These are phyloP conservation scores for Gallinago nigripennis DNA, from an alignment of 2,797 vertebrate species.

Conservation along the genomic window DNA sequence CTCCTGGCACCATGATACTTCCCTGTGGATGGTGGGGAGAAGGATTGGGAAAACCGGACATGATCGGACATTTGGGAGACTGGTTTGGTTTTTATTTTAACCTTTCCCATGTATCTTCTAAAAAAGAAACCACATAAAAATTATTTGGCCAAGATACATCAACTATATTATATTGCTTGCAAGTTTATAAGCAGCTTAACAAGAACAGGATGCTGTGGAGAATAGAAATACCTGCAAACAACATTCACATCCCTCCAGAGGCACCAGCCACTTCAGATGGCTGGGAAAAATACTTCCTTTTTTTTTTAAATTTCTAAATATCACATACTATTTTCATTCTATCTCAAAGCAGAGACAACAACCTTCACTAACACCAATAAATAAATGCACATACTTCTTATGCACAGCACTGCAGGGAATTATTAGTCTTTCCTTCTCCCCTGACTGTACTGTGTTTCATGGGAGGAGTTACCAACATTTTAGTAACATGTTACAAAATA, in stretches of 20 bases:
- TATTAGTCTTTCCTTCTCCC: background rate
- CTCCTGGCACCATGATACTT: background rate
- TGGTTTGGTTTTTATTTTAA: background rate
- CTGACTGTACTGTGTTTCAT: background rate
- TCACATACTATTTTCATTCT: background rate
- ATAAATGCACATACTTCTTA: background rate
- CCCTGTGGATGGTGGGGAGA: background rate
- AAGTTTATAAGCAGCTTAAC: constrained; percentile 2
- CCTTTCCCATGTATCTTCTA: background rate
- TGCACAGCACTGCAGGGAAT: background rate
- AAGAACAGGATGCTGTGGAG: background rate
- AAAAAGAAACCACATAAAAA: background rate
- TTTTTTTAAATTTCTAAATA: constrained; percentile 11
- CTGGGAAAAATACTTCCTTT: background rate
- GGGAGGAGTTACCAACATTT: background rate
- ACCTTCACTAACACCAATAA: background rate
- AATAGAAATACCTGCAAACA: constrained; percentile 20
- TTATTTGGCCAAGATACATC: background rate
- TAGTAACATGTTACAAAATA: background rate
- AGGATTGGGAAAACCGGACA: background rate
- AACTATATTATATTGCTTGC: background rate
- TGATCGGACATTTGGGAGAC: background rate
- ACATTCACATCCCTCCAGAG: background rate
- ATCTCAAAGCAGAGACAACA: constrained; percentile 2
- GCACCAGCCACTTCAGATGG: background rate